Conservation (phyloP, 2,797 vertebrate genomes). For the Myoxocephalus aenaeus region DNA sequence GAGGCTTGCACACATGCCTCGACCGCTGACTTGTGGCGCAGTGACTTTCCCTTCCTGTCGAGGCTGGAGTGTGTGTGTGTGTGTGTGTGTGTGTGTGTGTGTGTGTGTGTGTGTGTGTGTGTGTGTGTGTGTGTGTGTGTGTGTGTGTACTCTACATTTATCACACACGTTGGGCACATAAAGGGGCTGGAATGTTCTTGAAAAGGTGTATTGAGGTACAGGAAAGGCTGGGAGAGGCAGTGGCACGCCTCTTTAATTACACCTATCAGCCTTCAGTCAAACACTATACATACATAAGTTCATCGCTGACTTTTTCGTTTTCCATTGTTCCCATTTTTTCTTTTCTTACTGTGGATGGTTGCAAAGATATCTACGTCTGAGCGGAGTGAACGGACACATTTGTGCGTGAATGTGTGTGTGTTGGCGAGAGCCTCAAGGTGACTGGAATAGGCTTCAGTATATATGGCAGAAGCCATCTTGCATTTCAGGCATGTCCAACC, state of each 20-base stretch:
- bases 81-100: slow-evolving; percentile 22
- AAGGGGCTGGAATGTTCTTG: slow-evolving; percentile 68
- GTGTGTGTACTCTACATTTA: slow-evolving; percentile 40
- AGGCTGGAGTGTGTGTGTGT: slow-evolving; percentile 27
- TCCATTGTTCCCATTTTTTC: slow-evolving; percentile 52
- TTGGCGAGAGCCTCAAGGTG: slow-evolving; percentile 33
- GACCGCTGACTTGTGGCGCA: slow-evolving; percentile 53
- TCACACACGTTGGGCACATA: slow-evolving; percentile 41
- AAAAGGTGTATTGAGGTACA: slow-evolving; percentile 70
- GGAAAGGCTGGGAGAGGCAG: slow-evolving; percentile 73
- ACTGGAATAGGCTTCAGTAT: slow-evolving; percentile 35
- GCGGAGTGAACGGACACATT: slow-evolving; percentile 11
- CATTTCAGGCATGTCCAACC: slow-evolving; percentile 42
- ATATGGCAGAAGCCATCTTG: slow-evolving; percentile 32
- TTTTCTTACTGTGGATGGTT: slow-evolving; percentile 1
- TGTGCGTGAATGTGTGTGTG: slow-evolving; percentile 15
- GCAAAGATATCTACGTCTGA: slow-evolving; percentile 1
- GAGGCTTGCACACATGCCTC: slow-evolving; percentile 61
- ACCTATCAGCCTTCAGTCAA: slow-evolving; percentile 57
- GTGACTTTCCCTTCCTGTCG: slow-evolving; percentile 77
- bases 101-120: slow-evolving; percentile 29
- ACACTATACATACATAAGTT: slow-evolving; percentile 55
- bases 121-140: slow-evolving; percentile 26
- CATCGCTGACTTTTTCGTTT: slow-evolving; percentile 55
- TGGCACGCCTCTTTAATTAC: slow-evolving; percentile 75